Percentiles rank a stretch among this genome's conserved stretches.
Evolutionary conservation across 2,888 invertebrate species (phyloP).

Genomic region (Phortica okadai): DNA sequence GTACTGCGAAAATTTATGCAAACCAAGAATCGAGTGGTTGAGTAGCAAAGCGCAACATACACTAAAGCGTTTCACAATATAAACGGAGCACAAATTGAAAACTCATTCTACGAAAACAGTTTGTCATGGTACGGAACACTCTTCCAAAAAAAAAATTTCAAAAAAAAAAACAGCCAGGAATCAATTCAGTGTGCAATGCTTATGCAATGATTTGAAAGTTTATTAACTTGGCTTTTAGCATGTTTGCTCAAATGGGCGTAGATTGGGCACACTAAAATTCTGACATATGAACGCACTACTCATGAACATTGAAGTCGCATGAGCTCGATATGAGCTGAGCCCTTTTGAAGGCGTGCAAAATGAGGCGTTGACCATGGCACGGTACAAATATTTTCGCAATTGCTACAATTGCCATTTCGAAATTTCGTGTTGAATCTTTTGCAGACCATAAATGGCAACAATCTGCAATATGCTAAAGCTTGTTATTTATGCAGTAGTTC

Average conservation of each 20-base stretch:
- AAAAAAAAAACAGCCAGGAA: neutral
- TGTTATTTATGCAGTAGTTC: constrained; percentile 20
- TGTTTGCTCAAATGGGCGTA: neutral
- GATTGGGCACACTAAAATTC: neutral
- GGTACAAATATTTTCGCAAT: constrained; percentile 24
- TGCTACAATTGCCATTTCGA: neutral
- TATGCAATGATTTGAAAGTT: constrained; percentile 44
- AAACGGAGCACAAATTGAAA: neutral
- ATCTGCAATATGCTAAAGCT: neutral
- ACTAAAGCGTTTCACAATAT: neutral
- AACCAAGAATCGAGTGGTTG: neutral
- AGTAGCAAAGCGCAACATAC: neutral
- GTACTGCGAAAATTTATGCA: neutral
- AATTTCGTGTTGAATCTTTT: neutral
- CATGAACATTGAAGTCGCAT: neutral
- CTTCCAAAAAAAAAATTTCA: neutral
- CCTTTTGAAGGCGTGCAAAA: neutral
- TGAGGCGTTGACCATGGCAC: neutral
- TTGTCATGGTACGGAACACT: neutral
- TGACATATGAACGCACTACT: neutral
- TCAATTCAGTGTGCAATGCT: constrained; percentile 23
- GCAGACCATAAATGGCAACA: neutral
- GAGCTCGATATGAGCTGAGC: neutral
- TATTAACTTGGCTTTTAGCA: constrained; percentile 45
- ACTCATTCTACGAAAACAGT: constrained; percentile 5